Evolutionary conservation across 1,140 invertebrate species (phyloP), one percentile per base, ranked within the genome.

Genomic region (Grapholita molesta): DNA sequence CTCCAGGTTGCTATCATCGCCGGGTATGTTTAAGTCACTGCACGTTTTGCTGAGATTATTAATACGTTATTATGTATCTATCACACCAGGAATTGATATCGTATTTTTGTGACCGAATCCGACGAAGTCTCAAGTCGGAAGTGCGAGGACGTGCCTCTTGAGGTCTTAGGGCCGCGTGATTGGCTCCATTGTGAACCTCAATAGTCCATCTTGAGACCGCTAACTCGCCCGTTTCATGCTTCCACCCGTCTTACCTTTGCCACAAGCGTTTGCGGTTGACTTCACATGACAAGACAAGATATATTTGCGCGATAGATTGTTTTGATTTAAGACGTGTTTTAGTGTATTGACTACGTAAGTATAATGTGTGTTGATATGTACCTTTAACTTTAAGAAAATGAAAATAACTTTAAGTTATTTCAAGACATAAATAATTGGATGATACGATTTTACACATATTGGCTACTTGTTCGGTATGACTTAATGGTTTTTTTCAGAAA

Each of bases 111-210:
- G 64, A 35, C 70, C 76, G 70, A 77, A 72, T 72, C 69, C 68
- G 66, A 68, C 48, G 74, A 75, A 79, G 74, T 73, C 72, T 48
- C 65, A 80, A 86, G 75, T 86, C 78, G 81, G 83, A 84, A 84
- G 80, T 84, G 71, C 61, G 74, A 76, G 73, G 75, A 88, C 84
- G 83, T 87, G 85, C 80, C 74, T 55, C 72, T 57, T 76, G 76
- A 78, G 79, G 76, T 82, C 75, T 79, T 75, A 71, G 73, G 83
- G 73, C 68, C 74, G 69, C 75, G 74, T 89, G 85, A 89, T 86
- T 89, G 86, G 81, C 74, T 70, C 83, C 76, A 89, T 89, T 87
- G 86, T 86, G 70, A 75, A 79, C 71, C 68, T 85, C 83, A 83
- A 86, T 85, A 79, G 75, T 75, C 80, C 76, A 78, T 84, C 80